Evolutionary conservation across 1,140 invertebrate genomes (phyloP), one percentile per base, ranked within the genome.

Genomic region (Eurosta solidaginis): DNA sequence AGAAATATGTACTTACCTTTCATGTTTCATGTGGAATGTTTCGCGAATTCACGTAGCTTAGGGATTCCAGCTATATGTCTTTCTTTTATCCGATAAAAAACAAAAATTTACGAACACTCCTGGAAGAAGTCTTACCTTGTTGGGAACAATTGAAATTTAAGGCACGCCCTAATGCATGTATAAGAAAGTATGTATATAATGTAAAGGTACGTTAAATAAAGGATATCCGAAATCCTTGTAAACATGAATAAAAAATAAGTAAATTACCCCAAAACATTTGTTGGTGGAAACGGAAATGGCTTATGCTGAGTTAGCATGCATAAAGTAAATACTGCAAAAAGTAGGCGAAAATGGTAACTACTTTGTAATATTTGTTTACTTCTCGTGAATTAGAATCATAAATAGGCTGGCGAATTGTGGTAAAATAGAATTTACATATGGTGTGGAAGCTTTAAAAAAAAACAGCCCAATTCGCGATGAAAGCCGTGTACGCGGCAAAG

Each of bases 231-330:
- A 40, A 40, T 7, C 12, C 5, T 22, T 36, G 29, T 68, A 68
- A 68, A 20, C 29, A 68, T 42, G 27, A 1, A 7, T 27, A 52
- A 12, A 27, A 25, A 52, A 25, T 10, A 68, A 68, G 33, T 2
- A 68, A 68, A 68, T 68, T 68, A 2, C 33, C 17, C 33, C 17
- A 68, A 68, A 27, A 7, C 59, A 36, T 68, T 68, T 40, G 33
- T 22, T 68, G n/a, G 33, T 33, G 59, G 59, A 40, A 68, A 80
- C 84, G 84, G 83, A 85, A 84, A 84, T 85, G 82, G 78, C 82
- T 85, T 85, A 85, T 85, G 82, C 83, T 81, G 78, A 82, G 78
- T 85, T 85, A 83, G 84, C 84, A 85, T 85, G 84, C 82, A 82
- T 84, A 83, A 68, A 36, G 59, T 9, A 68, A 68, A 22, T 68